Conservation (phyloP, 2,113 vertebrate genomes). For the Triplophysa dalaica region DNA sequence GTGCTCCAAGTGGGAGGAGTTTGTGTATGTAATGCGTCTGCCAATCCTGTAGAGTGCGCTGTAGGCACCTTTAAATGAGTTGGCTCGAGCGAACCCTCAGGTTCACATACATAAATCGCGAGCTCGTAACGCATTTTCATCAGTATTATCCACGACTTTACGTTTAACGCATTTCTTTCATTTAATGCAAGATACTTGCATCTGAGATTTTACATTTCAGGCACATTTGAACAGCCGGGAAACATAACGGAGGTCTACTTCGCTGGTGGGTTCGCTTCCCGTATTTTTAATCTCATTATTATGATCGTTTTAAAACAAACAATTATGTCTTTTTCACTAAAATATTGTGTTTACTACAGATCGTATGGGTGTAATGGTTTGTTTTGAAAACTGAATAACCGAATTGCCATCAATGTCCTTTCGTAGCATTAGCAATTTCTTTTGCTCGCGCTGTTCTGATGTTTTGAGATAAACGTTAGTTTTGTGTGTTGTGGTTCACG, state of each 20-base stretch:
- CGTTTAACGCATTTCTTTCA: not conserved
- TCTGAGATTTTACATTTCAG: not conserved
- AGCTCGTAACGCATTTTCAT: not conserved
- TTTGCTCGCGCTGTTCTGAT: not conserved
- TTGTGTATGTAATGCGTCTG: not conserved
- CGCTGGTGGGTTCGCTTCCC: not conserved
- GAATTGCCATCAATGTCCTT: too few species aligned
- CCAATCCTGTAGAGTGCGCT: not conserved
- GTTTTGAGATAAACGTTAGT: not conserved
- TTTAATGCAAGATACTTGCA: not conserved
- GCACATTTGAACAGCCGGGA: not conserved
- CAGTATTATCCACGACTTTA: not conserved
- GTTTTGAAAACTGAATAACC: not conserved
- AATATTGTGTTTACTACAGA: not conserved
- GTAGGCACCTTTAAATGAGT: not conserved
- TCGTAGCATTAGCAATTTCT: not conserved
- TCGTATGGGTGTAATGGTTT: not conserved
- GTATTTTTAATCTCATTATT: not conserved
- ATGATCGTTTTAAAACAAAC: not conserved
- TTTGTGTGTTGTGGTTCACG: not conserved
- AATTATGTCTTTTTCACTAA: not conserved
- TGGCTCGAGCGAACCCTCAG: not conserved
- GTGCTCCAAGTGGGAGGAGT: too few species aligned
- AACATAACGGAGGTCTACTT: not conserved
- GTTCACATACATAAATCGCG: not conserved